Percentiles rank a stretch among this genome's conserved stretches.
These are phyloP conservation scores for Diceros bicornis DNA, from an alignment of 2,797 vertebrate species.

Conservation along the genomic window DNA sequence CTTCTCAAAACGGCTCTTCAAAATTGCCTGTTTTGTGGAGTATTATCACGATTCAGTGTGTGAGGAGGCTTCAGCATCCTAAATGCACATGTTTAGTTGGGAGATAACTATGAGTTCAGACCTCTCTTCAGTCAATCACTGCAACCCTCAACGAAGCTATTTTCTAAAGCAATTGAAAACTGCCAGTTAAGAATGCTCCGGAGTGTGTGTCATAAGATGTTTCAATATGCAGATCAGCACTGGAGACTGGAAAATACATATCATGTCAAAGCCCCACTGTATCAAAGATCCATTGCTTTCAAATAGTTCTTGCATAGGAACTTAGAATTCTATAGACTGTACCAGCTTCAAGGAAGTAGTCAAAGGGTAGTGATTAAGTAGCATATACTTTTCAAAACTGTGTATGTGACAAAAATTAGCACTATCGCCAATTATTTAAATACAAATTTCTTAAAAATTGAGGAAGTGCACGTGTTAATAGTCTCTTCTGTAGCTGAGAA, in stretches of 20 bases:
- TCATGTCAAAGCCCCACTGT: not conserved
- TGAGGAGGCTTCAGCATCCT: not conserved
- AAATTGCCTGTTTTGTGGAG: not conserved
- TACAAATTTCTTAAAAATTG: not conserved
- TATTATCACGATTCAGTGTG: rapidly evolving
- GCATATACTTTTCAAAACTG: slow-evolving; percentile 37
- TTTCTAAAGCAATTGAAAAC: slow-evolving; percentile 47
- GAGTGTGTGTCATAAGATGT: not conserved
- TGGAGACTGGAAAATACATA: not conserved
- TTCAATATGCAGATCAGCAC: not conserved
- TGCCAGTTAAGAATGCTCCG: not conserved
- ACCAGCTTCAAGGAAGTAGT: not conserved
- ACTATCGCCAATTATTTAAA: not conserved
- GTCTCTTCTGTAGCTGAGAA: not conserved
- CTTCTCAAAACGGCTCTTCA: not conserved
- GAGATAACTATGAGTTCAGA: slow-evolving; percentile 34
- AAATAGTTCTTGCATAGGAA: not conserved
- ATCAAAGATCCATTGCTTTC: slow-evolving; percentile 42
- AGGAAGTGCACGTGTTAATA: too few species aligned
- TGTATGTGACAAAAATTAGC: not conserved
- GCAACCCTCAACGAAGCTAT: not conserved
- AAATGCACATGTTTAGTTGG: not conserved
- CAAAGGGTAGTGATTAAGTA: slow-evolving; percentile 6
- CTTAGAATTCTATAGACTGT: slow-evolving; percentile 1
- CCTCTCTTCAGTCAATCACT: not conserved